Conservation (phyloP, 2,888 invertebrate genomes). For the Drosophila atroscutellata region DNA sequence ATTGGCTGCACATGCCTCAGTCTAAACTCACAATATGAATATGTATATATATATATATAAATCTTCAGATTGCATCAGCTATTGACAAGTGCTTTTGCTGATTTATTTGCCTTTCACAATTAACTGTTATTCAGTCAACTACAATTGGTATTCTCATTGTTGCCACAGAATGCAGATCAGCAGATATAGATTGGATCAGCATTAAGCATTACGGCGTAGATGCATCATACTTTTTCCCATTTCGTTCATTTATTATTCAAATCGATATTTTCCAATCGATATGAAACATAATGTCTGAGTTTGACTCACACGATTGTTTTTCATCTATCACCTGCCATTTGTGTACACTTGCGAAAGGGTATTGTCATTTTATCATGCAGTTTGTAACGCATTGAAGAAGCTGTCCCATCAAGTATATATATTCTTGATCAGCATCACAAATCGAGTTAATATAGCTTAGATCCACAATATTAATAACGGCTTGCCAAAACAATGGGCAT, state of each 20-base stretch:
- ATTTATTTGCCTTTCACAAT: not conserved
- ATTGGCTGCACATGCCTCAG: conserved; percentile 37
- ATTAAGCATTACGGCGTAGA: not conserved
- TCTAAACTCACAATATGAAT: conserved; percentile 5
- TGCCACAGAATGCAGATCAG: not conserved
- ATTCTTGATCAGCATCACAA: not conserved
- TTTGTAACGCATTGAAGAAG: not conserved
- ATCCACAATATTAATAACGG: not conserved
- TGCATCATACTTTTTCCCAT: not conserved
- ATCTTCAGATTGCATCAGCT: not conserved
- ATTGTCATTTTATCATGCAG: not conserved
- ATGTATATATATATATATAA: not conserved
- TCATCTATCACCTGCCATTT: not conserved
- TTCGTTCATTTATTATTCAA: not conserved
- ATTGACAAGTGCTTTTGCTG: not conserved
- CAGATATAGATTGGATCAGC: not conserved
- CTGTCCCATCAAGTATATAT: not conserved
- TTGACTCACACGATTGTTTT: not conserved
- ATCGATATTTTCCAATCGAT: not conserved
- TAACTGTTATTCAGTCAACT: not conserved
- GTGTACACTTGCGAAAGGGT: not conserved
- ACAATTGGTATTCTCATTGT: not conserved
- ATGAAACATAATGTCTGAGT: not conserved
- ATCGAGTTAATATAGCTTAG: not conserved
- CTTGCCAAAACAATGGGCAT: not conserved